Evolutionary conservation across 2,888 invertebrate genomes (phyloP).

Genomic region (Achlya flavicornis): DNA sequence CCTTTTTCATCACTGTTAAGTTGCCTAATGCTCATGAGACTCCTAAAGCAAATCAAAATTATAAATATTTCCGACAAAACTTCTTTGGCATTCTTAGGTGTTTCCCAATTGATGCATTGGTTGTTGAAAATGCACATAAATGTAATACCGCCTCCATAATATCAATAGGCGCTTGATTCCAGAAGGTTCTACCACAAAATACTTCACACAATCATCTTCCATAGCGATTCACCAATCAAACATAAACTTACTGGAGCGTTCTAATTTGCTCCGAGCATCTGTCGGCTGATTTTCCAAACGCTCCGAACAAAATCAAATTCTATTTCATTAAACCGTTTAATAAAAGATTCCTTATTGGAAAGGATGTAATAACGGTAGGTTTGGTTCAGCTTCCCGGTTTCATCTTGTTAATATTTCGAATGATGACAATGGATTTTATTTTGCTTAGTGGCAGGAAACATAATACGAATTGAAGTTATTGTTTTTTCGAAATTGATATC

Average conservation of each 20-base stretch:
- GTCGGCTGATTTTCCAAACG: constrained; percentile 5
- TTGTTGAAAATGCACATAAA: no score
- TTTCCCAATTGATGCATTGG: no score
- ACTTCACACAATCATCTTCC: background rate
- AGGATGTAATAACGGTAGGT: constrained; percentile 3
- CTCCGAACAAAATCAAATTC: constrained; percentile 6
- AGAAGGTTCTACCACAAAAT: background rate
- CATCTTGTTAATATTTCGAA: background rate
- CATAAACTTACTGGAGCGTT: background rate
- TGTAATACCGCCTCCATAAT: background rate
- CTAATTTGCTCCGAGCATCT: background rate
- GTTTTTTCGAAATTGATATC: background rate
- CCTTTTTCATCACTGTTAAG: no score
- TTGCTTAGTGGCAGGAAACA: background rate
- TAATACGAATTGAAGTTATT: background rate
- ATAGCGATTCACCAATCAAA: constrained; percentile 3
- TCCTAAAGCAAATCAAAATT: no score
- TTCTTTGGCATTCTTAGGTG: no score
- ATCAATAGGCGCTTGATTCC: background rate
- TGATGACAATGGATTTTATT: background rate
- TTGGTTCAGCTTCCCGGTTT: background rate
- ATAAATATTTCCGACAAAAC: no score
- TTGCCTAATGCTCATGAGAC: no score
- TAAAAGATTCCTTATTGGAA: constrained; percentile 7
- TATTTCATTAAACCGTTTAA: constrained; percentile 5